A percentile compares a stretch with the other conserved stretches of the same genome.
Evolutionary conservation across 2,888 invertebrate genomes (phyloP).

Genomic region (Papilio gigon): DNA sequence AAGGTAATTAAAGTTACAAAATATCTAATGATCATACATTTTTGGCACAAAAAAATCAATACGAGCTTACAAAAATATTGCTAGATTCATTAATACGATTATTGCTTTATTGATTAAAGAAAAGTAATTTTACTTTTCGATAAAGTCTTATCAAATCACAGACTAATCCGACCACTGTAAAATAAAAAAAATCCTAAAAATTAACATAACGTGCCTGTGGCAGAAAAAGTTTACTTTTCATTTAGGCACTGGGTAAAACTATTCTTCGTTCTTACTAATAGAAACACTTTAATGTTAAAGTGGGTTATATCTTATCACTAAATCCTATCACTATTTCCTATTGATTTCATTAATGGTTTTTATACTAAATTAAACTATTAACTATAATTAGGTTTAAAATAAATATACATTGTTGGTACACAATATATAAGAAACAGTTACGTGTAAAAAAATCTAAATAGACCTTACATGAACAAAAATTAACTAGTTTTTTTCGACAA

Average conservation of each 20-base stretch:
- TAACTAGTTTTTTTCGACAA: too few species aligned
- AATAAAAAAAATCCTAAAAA: neutral
- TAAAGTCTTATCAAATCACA: neutral
- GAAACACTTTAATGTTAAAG: neutral
- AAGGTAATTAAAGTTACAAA: neutral
- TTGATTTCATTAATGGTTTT: neutral
- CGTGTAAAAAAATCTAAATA: neutral
- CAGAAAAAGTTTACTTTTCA: neutral
- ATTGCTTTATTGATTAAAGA: neutral
- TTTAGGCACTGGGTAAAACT: neutral
- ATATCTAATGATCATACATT: neutral
- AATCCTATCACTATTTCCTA: too few species aligned
- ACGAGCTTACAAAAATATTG: neutral
- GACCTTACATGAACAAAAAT: too few species aligned
- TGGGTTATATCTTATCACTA: neutral
- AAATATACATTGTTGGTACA: neutral
- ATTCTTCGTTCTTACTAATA: neutral
- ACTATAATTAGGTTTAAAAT: neutral
- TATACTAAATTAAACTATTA: neutral
- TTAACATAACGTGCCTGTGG: neutral
- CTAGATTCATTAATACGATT: neutral
- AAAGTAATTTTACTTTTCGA: neutral
- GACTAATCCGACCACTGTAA: neutral
- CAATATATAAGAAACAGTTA: neutral
- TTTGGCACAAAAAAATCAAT: neutral